These are phyloP conservation scores for Heliconius nattereri DNA, from an alignment of 1,140 invertebrate genomes.

Conservation along the genomic window DNA sequence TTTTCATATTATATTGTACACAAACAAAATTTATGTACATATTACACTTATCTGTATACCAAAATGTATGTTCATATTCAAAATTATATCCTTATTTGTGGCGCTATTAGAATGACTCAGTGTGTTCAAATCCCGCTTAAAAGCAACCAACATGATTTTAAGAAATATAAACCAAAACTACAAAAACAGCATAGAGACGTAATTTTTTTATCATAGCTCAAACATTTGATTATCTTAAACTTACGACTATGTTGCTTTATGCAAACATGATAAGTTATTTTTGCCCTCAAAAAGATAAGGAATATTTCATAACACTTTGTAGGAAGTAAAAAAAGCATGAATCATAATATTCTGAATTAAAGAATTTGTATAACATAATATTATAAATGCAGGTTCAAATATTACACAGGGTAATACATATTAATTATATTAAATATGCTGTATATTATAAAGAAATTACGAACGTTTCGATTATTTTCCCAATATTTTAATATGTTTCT, in stretches of 20 bases:
- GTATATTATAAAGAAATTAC: too few relatives aligned
- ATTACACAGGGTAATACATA: neutral
- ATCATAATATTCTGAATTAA: neutral
- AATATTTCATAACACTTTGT: neutral
- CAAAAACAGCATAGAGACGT: neutral
- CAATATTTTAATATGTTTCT: too few relatives aligned
- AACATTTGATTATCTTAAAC: neutral
- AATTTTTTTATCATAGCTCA: too few relatives aligned
- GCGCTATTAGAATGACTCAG: too few relatives aligned
- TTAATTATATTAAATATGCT: neutral
- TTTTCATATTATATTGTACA: too few relatives aligned
- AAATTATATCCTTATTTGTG: too few relatives aligned
- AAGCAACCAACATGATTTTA: too few relatives aligned
- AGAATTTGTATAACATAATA: neutral
- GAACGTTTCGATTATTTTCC: too few relatives aligned
- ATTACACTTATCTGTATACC: too few relatives aligned
- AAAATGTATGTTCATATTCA: too few relatives aligned
- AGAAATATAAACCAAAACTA: neutral
- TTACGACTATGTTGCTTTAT: neutral
- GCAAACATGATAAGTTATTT: neutral
- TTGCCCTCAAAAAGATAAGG: neutral
- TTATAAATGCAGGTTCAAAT: neutral
- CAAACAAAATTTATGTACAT: too few relatives aligned
- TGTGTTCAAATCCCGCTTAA: too few relatives aligned
- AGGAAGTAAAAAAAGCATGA: neutral